phyloP scores from a whole-genome alignment of 2,113 vertebrate species.

The Epinephelus cyanopodus region DNA sequence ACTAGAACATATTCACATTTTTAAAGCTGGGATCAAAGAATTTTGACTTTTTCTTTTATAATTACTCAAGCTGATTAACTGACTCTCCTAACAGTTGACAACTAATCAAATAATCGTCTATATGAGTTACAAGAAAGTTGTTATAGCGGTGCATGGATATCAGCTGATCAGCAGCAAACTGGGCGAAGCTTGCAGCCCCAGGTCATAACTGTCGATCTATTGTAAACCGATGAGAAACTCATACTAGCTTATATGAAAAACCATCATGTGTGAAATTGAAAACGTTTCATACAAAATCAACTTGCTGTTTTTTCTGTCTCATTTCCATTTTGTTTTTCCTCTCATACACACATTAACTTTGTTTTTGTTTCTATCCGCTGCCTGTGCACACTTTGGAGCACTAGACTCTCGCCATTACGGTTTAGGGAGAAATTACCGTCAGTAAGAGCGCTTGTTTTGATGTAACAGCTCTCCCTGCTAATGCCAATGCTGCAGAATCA shows the following conservation, averaged over 20 bases:
- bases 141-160: not conserved
- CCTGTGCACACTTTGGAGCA: not conserved
- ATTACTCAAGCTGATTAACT: too few relatives aligned
- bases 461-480: not conserved
- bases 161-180: not conserved
- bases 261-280: not conserved
- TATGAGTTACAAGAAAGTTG: not conserved
- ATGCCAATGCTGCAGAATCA: not conserved
- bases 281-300: not conserved
- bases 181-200: not conserved
- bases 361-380: not conserved
- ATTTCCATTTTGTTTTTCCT: not conserved
- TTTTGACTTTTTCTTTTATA: too few relatives aligned
- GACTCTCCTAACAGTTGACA: too few relatives aligned
- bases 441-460: conserved; percentile 3
- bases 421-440: conserved; percentile 1
- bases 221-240: conserved; percentile 1
- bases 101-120: too few relatives aligned
- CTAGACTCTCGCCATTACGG: not conserved
- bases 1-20: too few relatives aligned
- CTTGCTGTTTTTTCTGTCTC: not conserved
- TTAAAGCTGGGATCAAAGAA: too few relatives aligned
- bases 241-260: not conserved
- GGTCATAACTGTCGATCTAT: not conserved
- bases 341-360: not conserved